Evolutionary conservation across 1,140 invertebrate species (phyloP), one percentile per base, ranked within the genome.

Genomic region (Riptortus pedestris): DNA sequence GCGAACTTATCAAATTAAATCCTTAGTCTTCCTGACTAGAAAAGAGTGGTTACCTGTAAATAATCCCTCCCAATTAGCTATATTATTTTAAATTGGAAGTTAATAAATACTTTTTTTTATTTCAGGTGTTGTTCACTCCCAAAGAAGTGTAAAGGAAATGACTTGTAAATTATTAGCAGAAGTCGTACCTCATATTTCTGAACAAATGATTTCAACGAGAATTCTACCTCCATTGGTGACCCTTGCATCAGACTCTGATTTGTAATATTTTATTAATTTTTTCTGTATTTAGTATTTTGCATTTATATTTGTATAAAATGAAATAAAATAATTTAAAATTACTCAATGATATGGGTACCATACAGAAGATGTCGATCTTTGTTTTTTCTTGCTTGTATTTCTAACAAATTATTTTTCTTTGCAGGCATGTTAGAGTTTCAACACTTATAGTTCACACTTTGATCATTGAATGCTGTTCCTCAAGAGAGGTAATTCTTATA

Each of bases 221-320:
- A 79, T 88, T 48, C 78, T 83, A 38, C 85, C 85, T 31, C 85
- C 85, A 24, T 78, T 87, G 52, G 80, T 87, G 45, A 87, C 85
- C 1, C 73, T 88, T 4, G 83, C 84, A 24, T 85, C 77, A 73
- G 85, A 88, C 73, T 75, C 78, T 62, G 85, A 87, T 71, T 73
- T 82, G 84, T 86, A 79, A 79, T 80, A 72, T 64, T 38, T 31
- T 67, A 14, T 18, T 27, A 20, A 18, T 12, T 45, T 29, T 47
- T 57, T 60, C 9, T 60, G 48, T 38, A 58, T 60, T 58, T n/a
- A n/a, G n/a, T n/a, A n/a, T n/a, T n/a, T n/a, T n/a, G n/a, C n/a
- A n/a, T n/a, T n/a, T n/a, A n/a, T n/a, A n/a, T n/a, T n/a, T n/a
- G n/a, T n/a, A n/a, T n/a, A n/a, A n/a, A n/a, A n/a, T n/a, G n/a